These are phyloP conservation scores for Eira barbara DNA, from an alignment of 2,113 vertebrate species.

Conservation along the genomic window DNA sequence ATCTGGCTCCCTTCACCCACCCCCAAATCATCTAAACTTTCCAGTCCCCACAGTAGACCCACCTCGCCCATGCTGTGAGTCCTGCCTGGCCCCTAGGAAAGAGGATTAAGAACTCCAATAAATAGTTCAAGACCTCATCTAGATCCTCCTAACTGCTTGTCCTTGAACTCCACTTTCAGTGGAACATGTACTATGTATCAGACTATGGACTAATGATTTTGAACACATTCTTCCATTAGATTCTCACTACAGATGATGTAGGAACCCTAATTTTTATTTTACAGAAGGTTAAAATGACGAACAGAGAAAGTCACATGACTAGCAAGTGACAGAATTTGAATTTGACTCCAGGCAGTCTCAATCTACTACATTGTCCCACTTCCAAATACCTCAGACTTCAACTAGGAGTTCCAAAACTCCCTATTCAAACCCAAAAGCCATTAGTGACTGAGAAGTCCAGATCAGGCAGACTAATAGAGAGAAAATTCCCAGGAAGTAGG, in stretches of 20 bases:
- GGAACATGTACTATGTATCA: not conserved
- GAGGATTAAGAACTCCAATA: not conserved
- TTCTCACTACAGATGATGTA: not conserved
- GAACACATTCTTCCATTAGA: not conserved
- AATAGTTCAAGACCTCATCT: not conserved
- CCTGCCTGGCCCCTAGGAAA: not conserved
- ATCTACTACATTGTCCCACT: not conserved
- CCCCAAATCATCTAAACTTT: conserved; percentile 3
- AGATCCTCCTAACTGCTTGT: not conserved
- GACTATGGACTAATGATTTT: not conserved
- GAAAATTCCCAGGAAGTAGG: not conserved
- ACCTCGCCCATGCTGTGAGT: not conserved
- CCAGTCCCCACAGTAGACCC: not conserved
- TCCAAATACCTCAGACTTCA: conserved; percentile 1
- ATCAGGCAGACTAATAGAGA: not conserved
- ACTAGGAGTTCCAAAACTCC: not conserved
- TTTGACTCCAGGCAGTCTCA: not conserved
- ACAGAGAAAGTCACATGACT: not conserved
- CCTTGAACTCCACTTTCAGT: not conserved
- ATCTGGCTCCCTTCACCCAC: not conserved
- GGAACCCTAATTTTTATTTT: not conserved
- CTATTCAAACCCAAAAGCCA: not conserved
- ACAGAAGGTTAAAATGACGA: not conserved
- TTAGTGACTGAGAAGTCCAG: conserved; percentile 1
- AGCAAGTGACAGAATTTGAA: not conserved